Evolutionary conservation across 2,113 vertebrate species (phyloP), one percentile per base, ranked within the genome.

Genomic region (Taurulus bubalis): DNA sequence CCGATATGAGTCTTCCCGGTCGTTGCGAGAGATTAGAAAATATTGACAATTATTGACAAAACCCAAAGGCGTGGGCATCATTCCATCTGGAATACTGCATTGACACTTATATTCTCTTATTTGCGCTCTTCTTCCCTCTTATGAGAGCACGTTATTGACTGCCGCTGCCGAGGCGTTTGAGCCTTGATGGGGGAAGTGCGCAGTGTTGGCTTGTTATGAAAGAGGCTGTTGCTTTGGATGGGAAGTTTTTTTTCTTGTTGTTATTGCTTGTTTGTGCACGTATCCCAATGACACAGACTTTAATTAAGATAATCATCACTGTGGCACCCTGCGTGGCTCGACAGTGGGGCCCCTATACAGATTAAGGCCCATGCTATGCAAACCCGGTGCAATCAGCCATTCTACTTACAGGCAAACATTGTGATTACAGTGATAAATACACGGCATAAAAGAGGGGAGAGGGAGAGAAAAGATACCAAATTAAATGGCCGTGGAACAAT

Each of bases 281-380:
- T 93, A 90, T 93, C 72, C 86, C 81, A 92, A 82, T 91, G 90
- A 94, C 90, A 92, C 80, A 71, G 68, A 89, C 87, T 94, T 93
- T 94, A 93, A 94, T 95, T 94, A 94, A 91, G 90, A 94, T 92
- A 89, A 94, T 94, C 90, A 94, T 93, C 90, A 72, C 45, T 3
- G 66, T 67, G 66, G 88, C 74, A 79, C 70, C 79, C 91, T 26
- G 56, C 86, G 66, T 77, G 87, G 87, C 80, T 86, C 77, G 47
- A 77, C 77, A 76, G 74, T 83, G 69, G 80, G 80, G 67, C 82
- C 69, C 82, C 69, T 53, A 81, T 88, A 72, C 56, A 90, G 90
- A 93, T 90, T 85, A 87, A 79, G 69, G 36, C 70, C 58, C 59
- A 28, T 68, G 71, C 77, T 66, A 38, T 28, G 70, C 28, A 74